phyloP scores from a whole-genome alignment of 92 coral and sea anemone genomes.

The Paramuricea clavata region DNA sequence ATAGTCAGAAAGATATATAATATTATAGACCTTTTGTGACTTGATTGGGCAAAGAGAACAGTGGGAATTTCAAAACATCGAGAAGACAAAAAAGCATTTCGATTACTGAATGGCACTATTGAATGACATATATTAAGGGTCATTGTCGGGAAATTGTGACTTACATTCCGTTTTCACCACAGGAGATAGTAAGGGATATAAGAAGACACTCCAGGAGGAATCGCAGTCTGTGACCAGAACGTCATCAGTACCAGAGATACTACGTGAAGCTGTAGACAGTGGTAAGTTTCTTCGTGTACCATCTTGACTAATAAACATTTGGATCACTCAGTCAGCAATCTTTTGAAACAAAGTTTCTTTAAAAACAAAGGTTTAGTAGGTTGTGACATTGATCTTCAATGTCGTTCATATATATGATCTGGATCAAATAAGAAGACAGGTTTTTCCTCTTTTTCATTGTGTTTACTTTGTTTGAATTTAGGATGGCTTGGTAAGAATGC shows the following conservation, averaged over 20 bases:
- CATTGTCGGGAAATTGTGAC: no score
- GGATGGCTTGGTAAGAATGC: slow-evolving; percentile 49
- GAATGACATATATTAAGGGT: no score
- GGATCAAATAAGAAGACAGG: no score
- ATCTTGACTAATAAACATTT: no score
- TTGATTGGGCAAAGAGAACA: neutral
- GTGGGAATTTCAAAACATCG: no score
- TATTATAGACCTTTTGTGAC: neutral
- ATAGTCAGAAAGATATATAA: neutral
- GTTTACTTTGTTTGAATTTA: neutral
- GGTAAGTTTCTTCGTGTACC: neutral
- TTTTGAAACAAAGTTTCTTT: no score
- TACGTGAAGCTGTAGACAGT: slow-evolving; percentile 25
- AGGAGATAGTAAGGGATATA: slow-evolving; percentile 14
- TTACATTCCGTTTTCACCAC: no score
- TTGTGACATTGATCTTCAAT: no score
- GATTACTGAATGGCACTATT: neutral
- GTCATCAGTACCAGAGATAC: slow-evolving; percentile 33
- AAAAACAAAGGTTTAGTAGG: no score
- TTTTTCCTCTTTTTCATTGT: neutral
- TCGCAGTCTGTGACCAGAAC: slow-evolving; percentile 33
- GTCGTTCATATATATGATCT: no score
- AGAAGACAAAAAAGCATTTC: neutral
- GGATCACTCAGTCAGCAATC: no score
- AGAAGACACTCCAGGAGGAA: slow-evolving; percentile 38